Evolutionary conservation across 1,140 invertebrate genomes (phyloP).

Genomic region (Cotesia typhae): DNA sequence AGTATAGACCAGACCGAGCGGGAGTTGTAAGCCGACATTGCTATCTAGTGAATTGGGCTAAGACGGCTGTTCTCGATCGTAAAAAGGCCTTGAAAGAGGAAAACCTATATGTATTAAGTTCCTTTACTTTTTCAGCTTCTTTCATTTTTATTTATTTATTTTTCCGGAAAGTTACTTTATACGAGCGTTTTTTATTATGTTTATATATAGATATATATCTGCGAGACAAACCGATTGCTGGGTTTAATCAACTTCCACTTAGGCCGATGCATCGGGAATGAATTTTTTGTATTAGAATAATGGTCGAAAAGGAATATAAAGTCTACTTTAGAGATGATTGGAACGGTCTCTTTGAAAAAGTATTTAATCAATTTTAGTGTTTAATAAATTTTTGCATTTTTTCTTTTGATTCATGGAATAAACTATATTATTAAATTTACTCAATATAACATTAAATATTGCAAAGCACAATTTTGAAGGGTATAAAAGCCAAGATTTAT

Average conservation of each 20-base stretch:
- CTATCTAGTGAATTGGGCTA: constrained; percentile 24
- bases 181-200: constrained; percentile 1
- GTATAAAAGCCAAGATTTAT: too few relatives aligned
- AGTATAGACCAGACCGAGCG: too few relatives aligned
- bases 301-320: neutral
- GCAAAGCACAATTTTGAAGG: too few relatives aligned
- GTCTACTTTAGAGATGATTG: constrained; percentile 22
- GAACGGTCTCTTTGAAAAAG: neutral
- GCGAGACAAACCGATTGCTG: constrained; percentile 27
- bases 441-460: too few relatives aligned
- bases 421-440: too few relatives aligned
- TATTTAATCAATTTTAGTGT: too few relatives aligned
- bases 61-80: constrained; percentile 39
- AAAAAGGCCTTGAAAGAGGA: constrained; percentile 30
- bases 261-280: constrained; percentile 23
- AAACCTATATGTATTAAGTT: neutral
- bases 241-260: constrained; percentile 37
- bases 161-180: constrained; percentile 14
- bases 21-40: constrained; percentile 22
- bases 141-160: constrained; percentile 17
- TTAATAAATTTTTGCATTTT: too few relatives aligned
- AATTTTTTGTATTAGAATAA: neutral
- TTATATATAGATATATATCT: constrained; percentile 6
- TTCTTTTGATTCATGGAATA: too few relatives aligned
- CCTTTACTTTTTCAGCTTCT: neutral